Evolutionary conservation across 1,140 invertebrate species (phyloP).

Genomic region (Caenorhabditis inopinata): DNA sequence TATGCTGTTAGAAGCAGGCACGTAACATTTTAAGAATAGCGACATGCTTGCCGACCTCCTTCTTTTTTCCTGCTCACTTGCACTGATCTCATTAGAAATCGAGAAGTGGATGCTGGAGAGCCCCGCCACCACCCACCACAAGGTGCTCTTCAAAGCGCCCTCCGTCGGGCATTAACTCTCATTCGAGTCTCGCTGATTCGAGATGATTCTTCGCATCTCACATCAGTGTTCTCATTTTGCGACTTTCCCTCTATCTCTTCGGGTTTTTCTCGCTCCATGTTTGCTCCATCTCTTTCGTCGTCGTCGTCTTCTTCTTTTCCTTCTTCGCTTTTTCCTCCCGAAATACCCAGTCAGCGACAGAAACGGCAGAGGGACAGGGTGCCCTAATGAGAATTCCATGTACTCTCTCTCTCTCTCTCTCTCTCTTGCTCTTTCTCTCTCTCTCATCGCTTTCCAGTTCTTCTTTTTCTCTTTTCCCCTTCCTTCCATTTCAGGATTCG

Average conservation of each 20-base stretch:
- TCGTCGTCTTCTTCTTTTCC: background rate
- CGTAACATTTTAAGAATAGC: no score
- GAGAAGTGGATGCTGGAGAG: no score
- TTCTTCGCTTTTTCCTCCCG: no score
- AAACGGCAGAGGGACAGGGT: background rate
- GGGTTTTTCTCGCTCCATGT: background rate
- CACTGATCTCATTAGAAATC: constrained; percentile 11
- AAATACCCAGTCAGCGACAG: background rate
- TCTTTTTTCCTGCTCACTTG: background rate
- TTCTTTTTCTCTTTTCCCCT: background rate
- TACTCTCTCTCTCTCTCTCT: no score
- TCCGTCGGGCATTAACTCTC: background rate
- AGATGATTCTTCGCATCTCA: background rate
- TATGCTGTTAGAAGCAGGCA: no score
- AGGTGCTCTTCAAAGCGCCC: background rate
- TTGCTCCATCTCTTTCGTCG: no score
- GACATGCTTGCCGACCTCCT: no score
- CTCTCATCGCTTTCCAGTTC: no score
- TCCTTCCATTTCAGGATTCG: background rate
- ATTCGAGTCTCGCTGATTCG: background rate
- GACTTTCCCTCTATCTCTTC: background rate
- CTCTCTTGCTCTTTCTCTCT: no score
- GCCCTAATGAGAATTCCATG: constrained; percentile 25
- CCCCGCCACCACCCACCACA: no score
- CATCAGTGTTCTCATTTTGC: background rate